Base-by-base conservation (phyloP, 1,140 invertebrate species). In the Sipha flava region DNA sequence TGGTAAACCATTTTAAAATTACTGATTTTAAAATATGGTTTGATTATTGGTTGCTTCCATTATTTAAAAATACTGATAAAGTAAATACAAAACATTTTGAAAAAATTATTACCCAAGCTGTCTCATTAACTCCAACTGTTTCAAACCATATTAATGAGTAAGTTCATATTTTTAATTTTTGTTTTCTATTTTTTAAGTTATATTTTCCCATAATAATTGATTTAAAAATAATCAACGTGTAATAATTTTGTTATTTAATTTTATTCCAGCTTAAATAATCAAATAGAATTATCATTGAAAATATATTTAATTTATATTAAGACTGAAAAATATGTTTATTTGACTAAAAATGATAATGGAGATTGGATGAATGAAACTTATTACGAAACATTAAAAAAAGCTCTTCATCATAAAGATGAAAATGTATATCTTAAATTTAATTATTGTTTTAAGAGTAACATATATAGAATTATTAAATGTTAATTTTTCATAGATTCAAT, bases 11-110 rank as follows among this genome's bases (percentile, higher is more conserved):
- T 43, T 77, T 54, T 26, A 16, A 12, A 21, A 59, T 18, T n/a
- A 77, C 37, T 18, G 52, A 77, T 26, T 29, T 5, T 57, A 54
- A 59, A 54, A 18, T 43, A 59, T 77, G 73, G 73, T 77, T 77
- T 77, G n/a, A 77, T 14, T 77, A 43, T 77, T 77, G 73, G 73
- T n/a, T 77, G 12, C 12, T 6, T 26, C 73, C 73, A 59, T 23
- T 77, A 43, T 59, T 77, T n/a, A 40, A 43, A 2, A 40, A 40
- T 3, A 40, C 31, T n/a, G 52, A 77, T 57, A n/a, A 0, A 1
- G 40, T 77, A 59, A 52, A 77, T 57, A 29, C 43, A 18, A 77
- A 77, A 57, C 16, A 77, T 43, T 57, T 77, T 26, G 52, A 77
- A 57, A 31, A 43, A 43, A 59, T 77, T 40, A 52, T 77, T 40